A percentile compares a stretch with the other conserved stretches of the same genome.
These are phyloP conservation scores for Nematopogon swammerdamellus DNA, from an alignment of 2,888 invertebrate genomes.

Conservation along the genomic window DNA sequence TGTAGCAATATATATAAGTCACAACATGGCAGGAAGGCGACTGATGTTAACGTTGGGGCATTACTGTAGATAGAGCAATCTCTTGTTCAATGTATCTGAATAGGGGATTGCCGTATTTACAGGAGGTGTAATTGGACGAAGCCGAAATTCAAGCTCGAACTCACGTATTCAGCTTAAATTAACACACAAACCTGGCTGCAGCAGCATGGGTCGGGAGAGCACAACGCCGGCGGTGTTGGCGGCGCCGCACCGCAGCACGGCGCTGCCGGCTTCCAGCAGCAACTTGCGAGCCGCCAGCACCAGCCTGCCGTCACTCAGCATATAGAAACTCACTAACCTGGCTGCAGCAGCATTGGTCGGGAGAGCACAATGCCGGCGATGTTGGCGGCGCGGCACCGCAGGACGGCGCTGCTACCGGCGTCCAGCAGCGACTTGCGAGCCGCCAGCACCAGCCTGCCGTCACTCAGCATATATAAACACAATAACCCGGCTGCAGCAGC, in stretches of 20 bases:
- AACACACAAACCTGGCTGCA: slow-evolving; percentile 25
- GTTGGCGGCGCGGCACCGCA: slow-evolving; percentile 41
- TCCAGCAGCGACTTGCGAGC: slow-evolving; percentile 40
- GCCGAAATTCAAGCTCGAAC: too few relatives aligned
- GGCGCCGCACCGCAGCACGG: slow-evolving; percentile 36
- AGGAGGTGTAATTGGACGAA: too few relatives aligned
- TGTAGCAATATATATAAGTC: too few relatives aligned
- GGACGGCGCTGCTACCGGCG: slow-evolving; percentile 29
- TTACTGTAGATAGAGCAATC: too few relatives aligned
- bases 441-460: slow-evolving; percentile 39
- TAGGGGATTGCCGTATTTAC: too few relatives aligned
- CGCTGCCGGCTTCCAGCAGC: slow-evolving; percentile 29
- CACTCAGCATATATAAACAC: slow-evolving; percentile 16
- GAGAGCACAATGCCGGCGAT: slow-evolving; percentile 38
- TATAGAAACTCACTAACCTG: slow-evolving; percentile 22
- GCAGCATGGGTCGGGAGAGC: slow-evolving; percentile 36
- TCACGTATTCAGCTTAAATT: too few relatives aligned
- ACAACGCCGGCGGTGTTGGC: slow-evolving; percentile 39
- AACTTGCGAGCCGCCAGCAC: slow-evolving; percentile 42
- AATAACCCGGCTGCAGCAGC: slow-evolving; percentile 39
- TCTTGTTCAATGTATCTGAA: too few relatives aligned
- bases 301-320: slow-evolving; percentile 32
- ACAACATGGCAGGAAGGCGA: too few relatives aligned
- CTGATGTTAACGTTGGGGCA: too few relatives aligned
- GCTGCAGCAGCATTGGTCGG: slow-evolving; percentile 38